Base-by-base conservation (phyloP, 2,113 vertebrate genomes). In the Lophotis ruficrista region DNA sequence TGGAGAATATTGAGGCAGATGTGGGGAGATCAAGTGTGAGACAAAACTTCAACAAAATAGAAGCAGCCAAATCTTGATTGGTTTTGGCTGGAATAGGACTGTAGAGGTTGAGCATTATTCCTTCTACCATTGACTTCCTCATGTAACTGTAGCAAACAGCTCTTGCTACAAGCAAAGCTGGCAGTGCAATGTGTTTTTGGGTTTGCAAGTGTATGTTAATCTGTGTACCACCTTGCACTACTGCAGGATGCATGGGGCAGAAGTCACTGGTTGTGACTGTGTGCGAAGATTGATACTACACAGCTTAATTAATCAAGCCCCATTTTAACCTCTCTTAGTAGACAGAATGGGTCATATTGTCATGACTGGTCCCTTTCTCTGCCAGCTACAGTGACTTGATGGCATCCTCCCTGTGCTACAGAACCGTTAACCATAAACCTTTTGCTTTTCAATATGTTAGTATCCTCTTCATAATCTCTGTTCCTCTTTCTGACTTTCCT, bases 401-500 rank as follows among this genome's bases (percentile, higher is more conserved):
- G 13, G 27, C 54, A 50, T 62, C 16, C 6, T 50, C 35, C 16
- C 10, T 77, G 5, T 43, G 11, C 12, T 83, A 35, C 23, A 23
- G 79, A 53, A 31, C 31, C 0, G 0, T 41, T 87, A 90, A 35
- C 50, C n/a, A 28, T 51, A 93, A 86, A 89, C 7, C 21, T 62
- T 66, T 81, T 60, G 37, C 15, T 94, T 83, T 92, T 68, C 22
- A 64, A 37, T 69, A 23, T 13, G 14, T 73, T 83, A 62, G 33
- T 83, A 47, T 51, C 56, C 38, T 72, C 48, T 83, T 86, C 41
- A 56, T 68, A 95, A 87, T 91, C 60, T 77, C 50, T 69, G 25
- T 88, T 90, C 76, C 51, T 19, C 38, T 78, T 60, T 82, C 48
- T 94, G 96, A 94, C 96, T 95, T 94, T 94, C 95, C 92, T 91